Evolutionary conservation across 2,113 vertebrate species (phyloP).

Genomic region (Rhodinocichla rosea): DNA sequence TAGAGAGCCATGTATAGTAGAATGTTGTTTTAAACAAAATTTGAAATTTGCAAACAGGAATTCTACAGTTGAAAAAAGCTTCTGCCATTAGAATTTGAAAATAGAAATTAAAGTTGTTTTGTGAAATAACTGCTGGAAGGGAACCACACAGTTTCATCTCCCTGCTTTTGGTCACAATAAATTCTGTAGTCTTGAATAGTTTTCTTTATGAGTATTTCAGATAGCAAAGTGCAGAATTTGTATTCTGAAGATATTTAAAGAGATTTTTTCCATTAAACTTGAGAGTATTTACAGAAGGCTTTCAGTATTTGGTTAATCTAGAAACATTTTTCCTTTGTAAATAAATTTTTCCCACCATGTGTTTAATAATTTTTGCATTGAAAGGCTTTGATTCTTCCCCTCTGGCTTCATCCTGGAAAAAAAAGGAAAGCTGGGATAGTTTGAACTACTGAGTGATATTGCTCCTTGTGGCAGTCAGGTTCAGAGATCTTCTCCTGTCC

Average conservation of each 20-base stretch:
- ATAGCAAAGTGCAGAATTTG: not conserved
- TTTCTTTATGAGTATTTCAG: not conserved
- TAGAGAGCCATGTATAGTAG: not conserved
- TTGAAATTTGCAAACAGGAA: not conserved
- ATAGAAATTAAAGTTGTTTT: not conserved
- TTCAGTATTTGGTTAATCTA: not conserved
- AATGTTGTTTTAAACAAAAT: not conserved
- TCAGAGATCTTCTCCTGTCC: not conserved
- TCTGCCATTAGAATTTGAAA: not conserved
- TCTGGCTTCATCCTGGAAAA: not conserved
- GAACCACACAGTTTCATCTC: not conserved
- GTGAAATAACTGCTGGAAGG: not conserved
- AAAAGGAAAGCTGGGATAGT: not conserved
- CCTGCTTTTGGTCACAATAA: not conserved
- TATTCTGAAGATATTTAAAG: not conserved
- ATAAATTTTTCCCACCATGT: not conserved
- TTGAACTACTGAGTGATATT: not conserved
- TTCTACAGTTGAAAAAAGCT: not conserved
- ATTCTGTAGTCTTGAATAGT: not conserved
- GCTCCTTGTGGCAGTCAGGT: not conserved
- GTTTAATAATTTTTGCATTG: not conserved
- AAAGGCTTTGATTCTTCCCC: not conserved
- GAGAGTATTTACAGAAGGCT: not conserved
- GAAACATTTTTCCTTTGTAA: not conserved
- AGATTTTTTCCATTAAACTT: not conserved